Evolutionary conservation across 1,140 invertebrate species (phyloP).

Genomic region (Popillia japonica): DNA sequence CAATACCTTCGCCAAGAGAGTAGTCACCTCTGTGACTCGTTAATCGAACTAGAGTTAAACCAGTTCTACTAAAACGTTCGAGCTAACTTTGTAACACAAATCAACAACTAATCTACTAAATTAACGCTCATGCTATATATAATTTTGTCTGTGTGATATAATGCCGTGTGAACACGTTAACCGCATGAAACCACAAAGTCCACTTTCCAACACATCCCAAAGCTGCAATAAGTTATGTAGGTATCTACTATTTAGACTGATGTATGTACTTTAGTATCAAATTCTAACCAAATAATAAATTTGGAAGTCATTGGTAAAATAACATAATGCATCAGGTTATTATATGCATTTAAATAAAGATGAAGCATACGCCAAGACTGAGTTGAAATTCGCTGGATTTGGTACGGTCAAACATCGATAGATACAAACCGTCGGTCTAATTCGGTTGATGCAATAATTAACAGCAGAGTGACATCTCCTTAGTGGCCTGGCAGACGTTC

Average conservation of each 20-base stretch:
- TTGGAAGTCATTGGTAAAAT: too few relatives aligned
- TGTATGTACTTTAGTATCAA: background rate
- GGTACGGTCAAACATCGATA: constrained; percentile 10
- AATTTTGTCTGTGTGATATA: constrained; percentile 8
- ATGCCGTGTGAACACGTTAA: constrained; percentile 2
- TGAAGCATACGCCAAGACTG: background rate
- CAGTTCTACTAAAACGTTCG: too few relatives aligned
- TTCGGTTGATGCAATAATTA: constrained; percentile 35
- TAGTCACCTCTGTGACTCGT: too few relatives aligned
- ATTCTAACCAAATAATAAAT: constrained; percentile 1
- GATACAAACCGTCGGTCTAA: constrained; percentile 19
- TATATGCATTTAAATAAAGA: too few relatives aligned
- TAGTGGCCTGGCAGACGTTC: constrained; percentile 35
- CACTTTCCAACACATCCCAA: background rate
- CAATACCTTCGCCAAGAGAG: too few relatives aligned
- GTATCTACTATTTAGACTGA: background rate
- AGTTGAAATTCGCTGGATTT: background rate
- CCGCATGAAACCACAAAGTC: constrained; percentile 4
- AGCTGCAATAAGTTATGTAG: constrained; percentile 21
- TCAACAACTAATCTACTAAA: background rate
- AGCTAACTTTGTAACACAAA: too few relatives aligned
- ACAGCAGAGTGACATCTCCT: constrained; percentile 35
- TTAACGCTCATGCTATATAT: constrained; percentile 2
- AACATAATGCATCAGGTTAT: too few relatives aligned
- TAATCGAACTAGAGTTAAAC: too few relatives aligned